These are phyloP conservation scores for Myzus persicae DNA, from an alignment of 1,140 invertebrate genomes.

Conservation along the genomic window DNA sequence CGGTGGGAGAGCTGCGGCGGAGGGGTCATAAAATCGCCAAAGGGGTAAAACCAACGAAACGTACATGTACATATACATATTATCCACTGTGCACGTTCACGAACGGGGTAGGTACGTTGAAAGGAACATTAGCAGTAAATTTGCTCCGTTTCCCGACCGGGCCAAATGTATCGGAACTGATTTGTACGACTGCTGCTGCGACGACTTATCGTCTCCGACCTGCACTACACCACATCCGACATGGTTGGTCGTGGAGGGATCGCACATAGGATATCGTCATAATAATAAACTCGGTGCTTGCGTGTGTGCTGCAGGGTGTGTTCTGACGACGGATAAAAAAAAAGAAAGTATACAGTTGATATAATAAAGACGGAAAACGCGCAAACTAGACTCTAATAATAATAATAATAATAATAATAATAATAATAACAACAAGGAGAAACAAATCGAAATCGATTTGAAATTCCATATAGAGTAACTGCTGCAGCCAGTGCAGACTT, in stretches of 20 bases:
- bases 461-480: not conserved
- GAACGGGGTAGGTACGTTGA: not conserved
- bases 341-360: not conserved
- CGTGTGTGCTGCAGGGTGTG: not conserved
- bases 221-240: not conserved
- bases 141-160: conserved; percentile 40
- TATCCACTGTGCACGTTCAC: not conserved
- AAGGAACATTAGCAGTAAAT: conserved; percentile 49
- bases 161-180: conserved; percentile 55
- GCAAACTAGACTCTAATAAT: too few relatives aligned
- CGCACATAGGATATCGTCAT: not conserved
- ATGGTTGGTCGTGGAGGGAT: not conserved
- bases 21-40: conserved; percentile 32
- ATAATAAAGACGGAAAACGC: too few relatives aligned
- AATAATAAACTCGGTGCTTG: not conserved
- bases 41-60: conserved; percentile 10
- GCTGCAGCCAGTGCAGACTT: not conserved
- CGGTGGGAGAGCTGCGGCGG: not conserved
- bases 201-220: not conserved
- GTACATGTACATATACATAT: not conserved
- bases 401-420: too few relatives aligned
- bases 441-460: conserved; percentile 28
- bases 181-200: conserved; percentile 17
- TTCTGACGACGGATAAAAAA: not conserved
- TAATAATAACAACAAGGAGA: too few relatives aligned